Percentiles rank a stretch among this genome's conserved stretches.
Conservation (phyloP, 1,140 invertebrate species). For the Drosophila sproati region DNA sequence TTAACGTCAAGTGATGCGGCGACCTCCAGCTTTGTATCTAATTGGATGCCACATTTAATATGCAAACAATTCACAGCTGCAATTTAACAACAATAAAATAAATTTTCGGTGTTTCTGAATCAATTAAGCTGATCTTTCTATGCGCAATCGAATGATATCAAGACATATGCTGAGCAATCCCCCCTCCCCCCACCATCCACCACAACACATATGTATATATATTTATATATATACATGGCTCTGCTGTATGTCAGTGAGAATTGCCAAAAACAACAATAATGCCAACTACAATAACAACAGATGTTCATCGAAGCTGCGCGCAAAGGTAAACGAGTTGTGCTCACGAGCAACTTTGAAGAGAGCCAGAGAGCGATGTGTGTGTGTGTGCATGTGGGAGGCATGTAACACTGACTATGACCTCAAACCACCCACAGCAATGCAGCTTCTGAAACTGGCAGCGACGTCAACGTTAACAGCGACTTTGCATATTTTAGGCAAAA, state of each 20-base stretch:
- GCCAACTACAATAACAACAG: slow-evolving; percentile 72
- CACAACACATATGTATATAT: not conserved
- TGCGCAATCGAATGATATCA: slow-evolving; percentile 55
- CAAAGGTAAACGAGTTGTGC: slow-evolving; percentile 80
- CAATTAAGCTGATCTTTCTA: slow-evolving; percentile 43
- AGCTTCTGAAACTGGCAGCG: slow-evolving; percentile 10
- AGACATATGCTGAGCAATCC: slow-evolving; percentile 58
- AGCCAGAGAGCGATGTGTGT: slow-evolving; percentile 32
- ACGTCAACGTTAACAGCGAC: slow-evolving; percentile 23
- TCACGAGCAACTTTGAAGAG: slow-evolving; percentile 44
- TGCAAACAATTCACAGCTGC: slow-evolving; percentile 39
- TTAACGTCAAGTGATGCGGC: slow-evolving; percentile 20
- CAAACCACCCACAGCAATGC: slow-evolving; percentile 72
- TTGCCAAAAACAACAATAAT: slow-evolving; percentile 62
- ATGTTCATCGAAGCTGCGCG: slow-evolving; percentile 57
- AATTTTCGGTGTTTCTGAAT: slow-evolving; percentile 28
- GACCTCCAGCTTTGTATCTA: slow-evolving; percentile 35
- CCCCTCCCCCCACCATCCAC: slow-evolving; percentile 19
- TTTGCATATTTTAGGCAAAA: slow-evolving; percentile 50
- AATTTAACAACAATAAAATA: slow-evolving; percentile 40
- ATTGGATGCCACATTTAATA: slow-evolving; percentile 32
- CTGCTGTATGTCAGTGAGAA: slow-evolving; percentile 57
- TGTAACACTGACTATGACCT: slow-evolving; percentile 68
- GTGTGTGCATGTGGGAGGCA: slow-evolving; percentile 37
- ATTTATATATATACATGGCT: slow-evolving; percentile 49